A percentile compares a stretch with the other conserved stretches of the same genome.
phyloP scores from a whole-genome alignment of 2,797 vertebrate genomes.

The Graptemys geographica region DNA sequence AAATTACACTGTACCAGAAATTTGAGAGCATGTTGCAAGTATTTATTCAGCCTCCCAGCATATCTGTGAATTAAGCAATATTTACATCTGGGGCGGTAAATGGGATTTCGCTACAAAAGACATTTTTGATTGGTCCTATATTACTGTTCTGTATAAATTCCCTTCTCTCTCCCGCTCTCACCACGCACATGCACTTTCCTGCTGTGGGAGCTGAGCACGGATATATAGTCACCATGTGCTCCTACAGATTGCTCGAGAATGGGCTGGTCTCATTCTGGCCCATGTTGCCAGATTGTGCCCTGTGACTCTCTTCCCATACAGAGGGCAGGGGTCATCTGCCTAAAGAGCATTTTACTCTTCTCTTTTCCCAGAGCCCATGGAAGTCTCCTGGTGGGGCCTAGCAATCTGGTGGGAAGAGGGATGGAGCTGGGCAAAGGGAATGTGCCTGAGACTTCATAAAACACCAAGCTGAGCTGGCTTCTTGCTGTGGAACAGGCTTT shows the following conservation, averaged over 20 bases:
- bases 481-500: neutral
- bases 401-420: neutral
- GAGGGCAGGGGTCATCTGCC: neutral
- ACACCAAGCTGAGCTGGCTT: neutral
- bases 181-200: neutral
- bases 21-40: neutral
- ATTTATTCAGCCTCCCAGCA: neutral
- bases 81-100: neutral
- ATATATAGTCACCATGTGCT: neutral
- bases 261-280: neutral
- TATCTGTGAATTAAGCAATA: neutral
- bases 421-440: neutral
- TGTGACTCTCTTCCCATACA: neutral
- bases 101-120: neutral
- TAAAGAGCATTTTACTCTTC: neutral
- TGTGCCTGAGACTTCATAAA: neutral
- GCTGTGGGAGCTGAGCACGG: neutral
- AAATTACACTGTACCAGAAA: neutral
- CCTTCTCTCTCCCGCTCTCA: neutral
- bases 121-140: too few relatives aligned
- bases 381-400: neutral
- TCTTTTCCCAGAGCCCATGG: neutral
- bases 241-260: neutral
- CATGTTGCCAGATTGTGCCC: rapidly evolving
- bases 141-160: neutral